phyloP scores from a whole-genome alignment of 2,113 vertebrate genomes.

The Herpetotheres cachinnans region DNA sequence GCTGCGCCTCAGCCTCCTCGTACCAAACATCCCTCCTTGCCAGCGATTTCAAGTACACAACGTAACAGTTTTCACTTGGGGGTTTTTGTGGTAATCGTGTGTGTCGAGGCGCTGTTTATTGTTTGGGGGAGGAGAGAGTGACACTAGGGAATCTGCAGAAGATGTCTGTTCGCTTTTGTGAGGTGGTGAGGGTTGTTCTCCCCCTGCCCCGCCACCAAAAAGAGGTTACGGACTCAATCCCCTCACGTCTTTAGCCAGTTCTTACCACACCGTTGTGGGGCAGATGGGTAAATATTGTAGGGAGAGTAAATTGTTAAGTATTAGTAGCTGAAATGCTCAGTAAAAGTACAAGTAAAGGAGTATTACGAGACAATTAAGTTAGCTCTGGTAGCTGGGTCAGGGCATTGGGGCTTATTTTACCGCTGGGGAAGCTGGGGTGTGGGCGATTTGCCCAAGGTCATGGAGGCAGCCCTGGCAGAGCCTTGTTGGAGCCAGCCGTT shows the following conservation, averaged over 20 bases:
- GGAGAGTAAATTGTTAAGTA: neutral
- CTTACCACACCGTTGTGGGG: accelerated
- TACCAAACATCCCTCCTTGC: neutral
- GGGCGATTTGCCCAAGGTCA: neutral
- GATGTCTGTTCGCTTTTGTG: neutral
- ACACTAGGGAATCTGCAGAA: neutral
- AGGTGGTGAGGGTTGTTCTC: neutral
- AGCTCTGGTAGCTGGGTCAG: neutral
- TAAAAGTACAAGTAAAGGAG: neutral
- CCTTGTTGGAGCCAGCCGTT: neutral
- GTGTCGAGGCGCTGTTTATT: neutral
- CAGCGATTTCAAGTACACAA: neutral
- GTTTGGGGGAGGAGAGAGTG: neutral
- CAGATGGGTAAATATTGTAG: neutral
- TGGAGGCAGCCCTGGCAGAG: neutral
- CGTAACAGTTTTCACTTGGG: neutral
- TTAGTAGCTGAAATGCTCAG: neutral
- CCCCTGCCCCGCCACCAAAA: accelerated
- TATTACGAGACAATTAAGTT: accelerated
- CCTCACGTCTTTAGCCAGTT: accelerated
- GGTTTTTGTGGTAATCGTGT: neutral
- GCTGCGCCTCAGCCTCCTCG: too few relatives aligned
- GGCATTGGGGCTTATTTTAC: accelerated
- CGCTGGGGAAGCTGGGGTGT: neutral
- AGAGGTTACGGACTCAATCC: neutral